Base-by-base conservation (phyloP, 2,888 invertebrate genomes). In the Campoplex nolae region DNA sequence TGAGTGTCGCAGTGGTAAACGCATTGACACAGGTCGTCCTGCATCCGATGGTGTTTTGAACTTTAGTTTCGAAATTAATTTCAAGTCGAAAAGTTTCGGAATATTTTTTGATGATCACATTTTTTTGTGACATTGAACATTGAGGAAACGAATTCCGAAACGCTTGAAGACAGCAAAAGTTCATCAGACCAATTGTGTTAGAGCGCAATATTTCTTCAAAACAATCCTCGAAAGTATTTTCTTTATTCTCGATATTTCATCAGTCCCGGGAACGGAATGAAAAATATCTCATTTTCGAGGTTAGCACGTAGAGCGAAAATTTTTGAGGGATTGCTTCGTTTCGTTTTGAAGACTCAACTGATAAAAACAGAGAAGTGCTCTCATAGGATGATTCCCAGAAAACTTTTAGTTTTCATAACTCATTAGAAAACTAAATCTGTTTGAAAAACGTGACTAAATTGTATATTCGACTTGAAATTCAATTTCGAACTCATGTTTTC, bases 1-100 rank as follows among this genome's bases (percentile, higher is more conserved):
- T 87, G 90, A 90, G 88, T 88, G 68, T 88, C 62, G 80, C 78
- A 75, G 71, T 77, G 45, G 75, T 84, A 78, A 78, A 81, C 70
- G 83, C 77, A 62, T 71, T 35, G 56, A 58, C 32, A 32, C 62
- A 62, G 32, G 16, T 6, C 6, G 62, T 13, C 16, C 32, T 1
- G 1, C 32, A 16, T 4, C 32, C 32, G 62, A 62, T 32, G 62
- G 32, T 16, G 62, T 6, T 16, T 32, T 13, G 0, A 32, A 32
- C 32, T 62, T 32, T 16, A 4, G 16, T 58, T 58, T 13, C 8
- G 11, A 4, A 28, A 23, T 28, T 28, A 58, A 28, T 58, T 62
- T 16, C 4, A 3, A 58, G 13, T 32, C 28, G 28, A 11, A 11
- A 13, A 28, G 28, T 58, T 3, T 13, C 13, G 11, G 13, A 28